Evolutionary conservation across 2,113 vertebrate genomes (phyloP).

Genomic region (Chiloscyllium plagiosum): DNA sequence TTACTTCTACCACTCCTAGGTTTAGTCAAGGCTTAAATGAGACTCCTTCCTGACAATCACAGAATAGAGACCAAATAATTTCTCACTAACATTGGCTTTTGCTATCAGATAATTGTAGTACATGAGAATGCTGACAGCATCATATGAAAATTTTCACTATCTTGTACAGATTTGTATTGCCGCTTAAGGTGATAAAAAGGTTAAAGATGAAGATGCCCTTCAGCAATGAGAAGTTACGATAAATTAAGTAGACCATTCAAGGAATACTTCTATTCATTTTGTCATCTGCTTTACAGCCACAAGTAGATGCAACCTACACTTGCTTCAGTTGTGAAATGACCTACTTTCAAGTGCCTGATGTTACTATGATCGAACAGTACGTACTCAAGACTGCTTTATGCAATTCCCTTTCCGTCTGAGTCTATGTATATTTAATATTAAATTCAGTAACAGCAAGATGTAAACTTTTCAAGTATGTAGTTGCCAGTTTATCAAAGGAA

Average conservation of each 20-base stretch:
- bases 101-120: not conserved
- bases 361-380: not conserved
- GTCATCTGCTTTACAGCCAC: not conserved
- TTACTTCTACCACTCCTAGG: not conserved
- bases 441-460: slow-evolving; percentile 14
- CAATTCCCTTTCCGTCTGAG: slow-evolving; percentile 31
- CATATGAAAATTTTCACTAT: not conserved
- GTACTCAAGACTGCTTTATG: not conserved
- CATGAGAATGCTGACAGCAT: not conserved
- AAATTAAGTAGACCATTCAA: not conserved
- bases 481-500: slow-evolving; percentile 37
- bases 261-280: not conserved
- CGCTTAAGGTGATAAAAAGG: not conserved
- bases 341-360: slow-evolving; percentile 21
- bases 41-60: not conserved
- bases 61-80: not conserved
- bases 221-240: not conserved
- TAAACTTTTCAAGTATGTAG: slow-evolving; percentile 36
- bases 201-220: not conserved
- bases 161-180: not conserved
- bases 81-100: not conserved
- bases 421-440: slow-evolving; percentile 37
- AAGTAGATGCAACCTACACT: not conserved
- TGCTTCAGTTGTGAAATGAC: slow-evolving; percentile 17
- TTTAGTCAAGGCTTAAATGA: not conserved